Evolutionary conservation across 2,113 vertebrate species (phyloP).

Genomic region (Neolamprologus variostigma): DNA sequence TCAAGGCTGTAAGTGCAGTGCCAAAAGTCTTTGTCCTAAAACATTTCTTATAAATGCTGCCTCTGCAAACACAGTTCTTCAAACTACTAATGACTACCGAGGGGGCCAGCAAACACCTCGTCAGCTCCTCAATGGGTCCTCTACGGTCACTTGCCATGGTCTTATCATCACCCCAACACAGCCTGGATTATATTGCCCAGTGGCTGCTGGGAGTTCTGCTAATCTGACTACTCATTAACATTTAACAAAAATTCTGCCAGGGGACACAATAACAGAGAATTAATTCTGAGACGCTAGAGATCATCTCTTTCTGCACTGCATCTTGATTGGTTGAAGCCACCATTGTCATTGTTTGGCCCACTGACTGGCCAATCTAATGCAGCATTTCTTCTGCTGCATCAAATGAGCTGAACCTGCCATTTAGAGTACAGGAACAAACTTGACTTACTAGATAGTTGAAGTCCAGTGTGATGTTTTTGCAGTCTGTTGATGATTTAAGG

Average conservation of each 20-base stretch:
- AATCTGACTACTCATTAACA: slow-evolving; percentile 68
- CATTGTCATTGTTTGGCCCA: background rate
- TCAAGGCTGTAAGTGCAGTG: background rate
- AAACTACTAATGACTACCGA: background rate
- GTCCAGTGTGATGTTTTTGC: background rate
- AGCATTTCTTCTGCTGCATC: background rate
- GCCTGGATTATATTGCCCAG: slow-evolving; percentile 61
- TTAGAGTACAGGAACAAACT: background rate
- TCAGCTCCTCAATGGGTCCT: background rate
- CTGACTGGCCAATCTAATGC: slow-evolving; percentile 4
- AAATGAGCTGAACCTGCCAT: background rate
- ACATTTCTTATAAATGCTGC: background rate
- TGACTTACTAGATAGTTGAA: background rate
- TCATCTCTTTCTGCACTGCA: background rate
- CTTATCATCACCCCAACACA: slow-evolving; percentile 57
- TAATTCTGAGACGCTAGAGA: background rate
- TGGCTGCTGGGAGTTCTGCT: slow-evolving; percentile 61
- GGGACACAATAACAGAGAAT: background rate
- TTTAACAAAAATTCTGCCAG: slow-evolving; percentile 56
- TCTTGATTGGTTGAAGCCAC: background rate
- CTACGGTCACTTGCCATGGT: background rate
- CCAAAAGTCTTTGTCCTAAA: background rate
- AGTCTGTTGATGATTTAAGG: background rate
- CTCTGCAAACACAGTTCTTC: background rate
- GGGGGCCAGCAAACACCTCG: background rate